phyloP scores from a whole-genome alignment of 2,888 invertebrate species.

The Pyralis farinalis region DNA sequence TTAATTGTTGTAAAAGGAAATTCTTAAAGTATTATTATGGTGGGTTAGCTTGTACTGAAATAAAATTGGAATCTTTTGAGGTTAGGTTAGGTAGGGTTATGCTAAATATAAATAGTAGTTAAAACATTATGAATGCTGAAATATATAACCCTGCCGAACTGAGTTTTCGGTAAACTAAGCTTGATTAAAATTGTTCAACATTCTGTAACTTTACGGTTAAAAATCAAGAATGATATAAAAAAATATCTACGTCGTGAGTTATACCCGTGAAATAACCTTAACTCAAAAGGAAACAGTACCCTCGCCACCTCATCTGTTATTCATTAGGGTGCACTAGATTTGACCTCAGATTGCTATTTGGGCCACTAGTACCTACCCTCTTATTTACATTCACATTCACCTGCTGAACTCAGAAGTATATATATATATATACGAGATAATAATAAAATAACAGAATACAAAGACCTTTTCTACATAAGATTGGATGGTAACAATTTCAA shows the following conservation, averaged over 20 bases:
- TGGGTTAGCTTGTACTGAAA: too few species aligned
- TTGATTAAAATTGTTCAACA: too few species aligned
- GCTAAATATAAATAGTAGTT: too few species aligned
- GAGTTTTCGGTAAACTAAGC: too few species aligned
- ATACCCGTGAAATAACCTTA: not conserved
- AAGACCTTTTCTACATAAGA: not conserved
- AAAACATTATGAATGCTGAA: too few species aligned
- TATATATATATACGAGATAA: not conserved
- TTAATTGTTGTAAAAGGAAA: too few species aligned
- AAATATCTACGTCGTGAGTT: not conserved
- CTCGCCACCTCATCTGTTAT: conserved; percentile 3
- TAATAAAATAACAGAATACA: not conserved
- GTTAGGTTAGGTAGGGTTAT: too few species aligned
- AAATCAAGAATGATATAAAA: too few species aligned
- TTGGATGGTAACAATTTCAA: not conserved
- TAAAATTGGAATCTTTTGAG: too few species aligned
- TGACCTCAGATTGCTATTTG: conserved; percentile 5
- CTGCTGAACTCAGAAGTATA: not conserved
- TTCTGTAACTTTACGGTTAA: too few species aligned
- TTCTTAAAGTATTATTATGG: too few species aligned
- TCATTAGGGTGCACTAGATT: conserved; percentile 5
- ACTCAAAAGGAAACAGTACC: not conserved
- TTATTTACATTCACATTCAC: not conserved
- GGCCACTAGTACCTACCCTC: not conserved
- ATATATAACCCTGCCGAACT: too few species aligned